phyloP scores from a whole-genome alignment of 2,113 vertebrate species.

The Sula dactylatra region DNA sequence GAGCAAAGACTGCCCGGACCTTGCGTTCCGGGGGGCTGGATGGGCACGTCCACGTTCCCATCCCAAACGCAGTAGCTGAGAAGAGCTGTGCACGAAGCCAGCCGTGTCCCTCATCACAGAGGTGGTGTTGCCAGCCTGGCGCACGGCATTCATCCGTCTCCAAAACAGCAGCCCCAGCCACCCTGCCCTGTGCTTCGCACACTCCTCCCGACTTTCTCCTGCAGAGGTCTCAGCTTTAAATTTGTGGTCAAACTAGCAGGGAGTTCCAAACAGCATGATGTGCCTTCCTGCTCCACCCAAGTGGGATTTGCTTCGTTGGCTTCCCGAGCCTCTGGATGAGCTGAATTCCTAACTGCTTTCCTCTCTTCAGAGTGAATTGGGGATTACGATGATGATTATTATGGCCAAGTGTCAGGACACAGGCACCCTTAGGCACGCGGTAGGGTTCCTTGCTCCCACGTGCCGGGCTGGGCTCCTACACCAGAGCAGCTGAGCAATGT shows the following conservation, averaged over 20 bases:
- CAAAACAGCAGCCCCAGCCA: not conserved
- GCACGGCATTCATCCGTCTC: fast-evolving
- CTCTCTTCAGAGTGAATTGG: not conserved
- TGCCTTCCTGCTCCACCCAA: not conserved
- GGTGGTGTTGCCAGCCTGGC: not conserved
- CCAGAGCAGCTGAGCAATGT: not conserved
- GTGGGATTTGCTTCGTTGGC: not conserved
- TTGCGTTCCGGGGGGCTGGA: not conserved
- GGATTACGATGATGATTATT: not conserved
- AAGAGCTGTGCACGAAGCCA: fast-evolving
- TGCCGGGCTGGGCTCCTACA: not conserved
- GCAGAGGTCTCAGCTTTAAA: not conserved
- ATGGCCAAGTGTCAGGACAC: not conserved
- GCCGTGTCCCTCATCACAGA: not conserved
- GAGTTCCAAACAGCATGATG: not conserved
- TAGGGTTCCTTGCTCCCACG: not conserved
- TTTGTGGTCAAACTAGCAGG: not conserved
- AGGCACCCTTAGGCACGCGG: not conserved
- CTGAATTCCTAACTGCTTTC: not conserved
- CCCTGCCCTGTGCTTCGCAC: not conserved
- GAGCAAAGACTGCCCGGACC: not conserved
- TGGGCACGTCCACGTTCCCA: fast-evolving
- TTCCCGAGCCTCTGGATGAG: not conserved
- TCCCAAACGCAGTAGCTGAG: not conserved
- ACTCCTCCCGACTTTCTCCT: not conserved